phyloP scores from a whole-genome alignment of 2,888 invertebrate genomes.

The Therioaphis trifolii region DNA sequence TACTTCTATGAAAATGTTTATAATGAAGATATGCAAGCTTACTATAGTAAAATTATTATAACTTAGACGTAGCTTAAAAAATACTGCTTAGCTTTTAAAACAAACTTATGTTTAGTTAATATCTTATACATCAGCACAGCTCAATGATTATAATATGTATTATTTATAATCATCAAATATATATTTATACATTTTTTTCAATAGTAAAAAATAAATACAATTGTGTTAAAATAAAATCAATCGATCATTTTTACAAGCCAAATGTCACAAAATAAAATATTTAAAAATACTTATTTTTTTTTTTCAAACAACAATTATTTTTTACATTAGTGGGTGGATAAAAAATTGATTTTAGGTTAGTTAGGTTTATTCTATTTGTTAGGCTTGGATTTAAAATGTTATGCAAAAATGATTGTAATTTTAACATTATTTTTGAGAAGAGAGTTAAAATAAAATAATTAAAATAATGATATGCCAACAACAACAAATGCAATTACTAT shows the following conservation, averaged over 20 bases:
- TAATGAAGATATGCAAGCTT: slow-evolving; percentile 18
- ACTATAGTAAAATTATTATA: neutral
- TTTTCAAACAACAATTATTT: neutral
- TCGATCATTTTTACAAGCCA: slow-evolving; percentile 1
- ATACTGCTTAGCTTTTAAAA: neutral
- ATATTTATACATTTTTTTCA: neutral
- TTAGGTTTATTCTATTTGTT: slow-evolving; percentile 2
- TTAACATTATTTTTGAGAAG: slow-evolving; percentile 10
- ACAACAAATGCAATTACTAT: neutral
- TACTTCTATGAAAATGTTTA: slow-evolving; percentile 1
- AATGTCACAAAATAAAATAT: slow-evolving; percentile 41
- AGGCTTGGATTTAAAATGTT: slow-evolving; percentile 25
- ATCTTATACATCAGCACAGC: neutral
- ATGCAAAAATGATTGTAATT: slow-evolving; percentile 37
- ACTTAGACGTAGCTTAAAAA: neutral
- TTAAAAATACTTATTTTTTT: slow-evolving; percentile 28
- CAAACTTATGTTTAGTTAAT: neutral
- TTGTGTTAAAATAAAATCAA: slow-evolving; percentile 12
- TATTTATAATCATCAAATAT: neutral
- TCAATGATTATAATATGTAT: slow-evolving; percentile 8
- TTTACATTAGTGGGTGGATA: slow-evolving; percentile 15
- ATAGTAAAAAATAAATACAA: slow-evolving; percentile 10
- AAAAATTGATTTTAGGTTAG: slow-evolving; percentile 5
- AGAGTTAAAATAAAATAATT: too few relatives aligned
- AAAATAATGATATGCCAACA: slow-evolving; percentile 3